phyloP scores from a whole-genome alignment of 2,797 vertebrate species.

The Triplophysa yarkandensis region DNA sequence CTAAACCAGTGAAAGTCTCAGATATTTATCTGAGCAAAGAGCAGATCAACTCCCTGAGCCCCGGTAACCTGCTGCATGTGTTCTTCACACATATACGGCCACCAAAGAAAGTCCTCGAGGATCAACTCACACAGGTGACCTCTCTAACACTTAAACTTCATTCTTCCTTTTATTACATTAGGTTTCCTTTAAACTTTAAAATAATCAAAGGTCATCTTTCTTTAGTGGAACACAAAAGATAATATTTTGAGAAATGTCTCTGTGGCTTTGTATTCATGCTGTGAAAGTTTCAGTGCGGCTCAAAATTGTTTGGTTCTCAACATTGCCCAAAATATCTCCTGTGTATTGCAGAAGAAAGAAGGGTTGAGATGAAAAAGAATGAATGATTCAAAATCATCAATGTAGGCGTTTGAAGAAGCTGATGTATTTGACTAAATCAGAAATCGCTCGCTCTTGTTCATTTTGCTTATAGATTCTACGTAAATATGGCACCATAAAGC shows the following conservation, averaged over 20 bases:
- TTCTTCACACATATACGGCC: conserved; percentile 97
- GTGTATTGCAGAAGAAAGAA: no score
- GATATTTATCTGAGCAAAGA: conserved; percentile 99
- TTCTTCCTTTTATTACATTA: neutral
- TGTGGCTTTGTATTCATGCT: no score
- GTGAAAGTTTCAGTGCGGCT: no score
- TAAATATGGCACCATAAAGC: conserved; percentile 91
- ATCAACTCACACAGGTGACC: conserved; percentile 93
- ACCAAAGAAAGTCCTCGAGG: conserved; percentile 95
- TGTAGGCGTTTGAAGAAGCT: neutral
- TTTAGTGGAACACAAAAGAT: no score
- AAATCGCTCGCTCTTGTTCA: neutral
- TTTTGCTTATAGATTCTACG: conserved; percentile 87
- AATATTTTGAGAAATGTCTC: no score
- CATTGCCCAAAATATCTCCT: no score
- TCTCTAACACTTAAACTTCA: no score
- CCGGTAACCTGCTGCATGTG: conserved; percentile 91
- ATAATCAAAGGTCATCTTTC: no score
- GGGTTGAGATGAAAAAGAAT: no score
- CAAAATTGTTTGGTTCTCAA: no score
- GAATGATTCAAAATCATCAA: no score
- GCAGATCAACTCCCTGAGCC: conserved; percentile 94
- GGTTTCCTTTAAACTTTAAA: no score
- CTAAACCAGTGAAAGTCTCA: conserved; percentile 90
- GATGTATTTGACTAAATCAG: neutral